Evolutionary conservation across 2,888 invertebrate genomes (phyloP), one percentile per base, ranked within the genome.

Genomic region (Chymomyza fuscimana): DNA sequence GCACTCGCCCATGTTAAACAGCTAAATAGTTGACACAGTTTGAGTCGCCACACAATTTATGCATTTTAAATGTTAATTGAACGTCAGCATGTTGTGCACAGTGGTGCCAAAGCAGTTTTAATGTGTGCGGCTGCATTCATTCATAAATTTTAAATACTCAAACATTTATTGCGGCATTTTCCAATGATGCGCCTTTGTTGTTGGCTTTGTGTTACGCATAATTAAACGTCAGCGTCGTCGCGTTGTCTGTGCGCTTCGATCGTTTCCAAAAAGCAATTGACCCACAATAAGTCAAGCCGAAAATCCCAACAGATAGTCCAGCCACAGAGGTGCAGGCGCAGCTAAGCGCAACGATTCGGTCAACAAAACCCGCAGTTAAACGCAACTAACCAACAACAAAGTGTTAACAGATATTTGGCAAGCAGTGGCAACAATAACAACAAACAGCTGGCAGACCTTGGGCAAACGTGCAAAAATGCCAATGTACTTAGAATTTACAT

Each of bases 151-250:
- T 66, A 63, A 66, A 15, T 58, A 25, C 15, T 54, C 52, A 2
- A 32, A 54, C 52, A 52, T 74, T 74, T 67, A 56, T 75, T 63
- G 66, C 65, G 64, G 74, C 73, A 32, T 73, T 75, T 71, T 46
- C 59, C 19, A n/a, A 5, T 54, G 58, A 4, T 25, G 19, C 5
- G 10, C 22, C 58, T 73, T 75, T 72, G 67, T 71, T 73, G 78
- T 65, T 70, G 82, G 72, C 9, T 6, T 15, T 77, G 76, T 70
- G 83, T 87, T 87, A 87, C 86, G 83, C 83, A 87, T 83, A 83
- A 83, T 83, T 87, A 86, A 83, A 74, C 87, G 46, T 71, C 60
- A 19, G 67, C 71, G 79, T 65, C 72, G 77, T 73, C 80, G 71
- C 77, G 79, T 72, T 69, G 86, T 87, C 83, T 81, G 19, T 54